Evolutionary conservation across 92 coral and sea anemone genomes (phyloP).

Genomic region (Umimayanthus chanpuru): DNA sequence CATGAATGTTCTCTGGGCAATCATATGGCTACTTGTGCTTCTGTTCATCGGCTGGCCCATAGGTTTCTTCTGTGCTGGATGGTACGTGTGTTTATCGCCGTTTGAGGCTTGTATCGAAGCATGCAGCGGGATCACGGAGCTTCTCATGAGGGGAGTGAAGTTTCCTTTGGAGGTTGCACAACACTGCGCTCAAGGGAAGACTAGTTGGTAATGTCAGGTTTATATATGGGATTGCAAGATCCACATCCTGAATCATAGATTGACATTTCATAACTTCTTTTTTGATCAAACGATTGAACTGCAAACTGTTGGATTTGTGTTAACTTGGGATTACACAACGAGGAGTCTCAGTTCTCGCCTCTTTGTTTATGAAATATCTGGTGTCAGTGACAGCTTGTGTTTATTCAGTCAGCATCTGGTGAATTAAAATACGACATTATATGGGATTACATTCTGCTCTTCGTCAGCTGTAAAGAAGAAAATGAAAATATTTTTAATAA

Average conservation of each 20-base stretch:
- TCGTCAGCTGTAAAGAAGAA: not conserved
- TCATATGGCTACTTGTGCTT: slow-evolving; percentile 59
- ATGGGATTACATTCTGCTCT: too few species aligned
- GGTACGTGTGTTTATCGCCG: slow-evolving; percentile 68
- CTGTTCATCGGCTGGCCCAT: slow-evolving; percentile 69
- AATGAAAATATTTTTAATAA: not conserved
- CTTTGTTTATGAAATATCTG: not conserved
- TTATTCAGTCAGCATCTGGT: too few species aligned
- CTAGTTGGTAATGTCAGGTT: slow-evolving; percentile 42
- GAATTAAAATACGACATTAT: not conserved
- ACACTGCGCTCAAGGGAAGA: slow-evolving; percentile 56
- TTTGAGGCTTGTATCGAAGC: slow-evolving; percentile 57
- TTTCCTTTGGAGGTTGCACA: slow-evolving; percentile 62
- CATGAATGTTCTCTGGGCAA: slow-evolving; percentile 64
- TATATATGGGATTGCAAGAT: not conserved
- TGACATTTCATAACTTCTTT: not conserved
- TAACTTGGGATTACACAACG: not conserved
- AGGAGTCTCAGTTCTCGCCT: not conserved
- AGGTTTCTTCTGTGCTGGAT: slow-evolving; percentile 68
- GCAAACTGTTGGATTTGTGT: not conserved
- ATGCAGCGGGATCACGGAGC: slow-evolving; percentile 54
- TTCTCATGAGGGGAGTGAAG: slow-evolving; percentile 57
- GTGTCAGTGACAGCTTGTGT: not conserved
- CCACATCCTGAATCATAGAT: not conserved
- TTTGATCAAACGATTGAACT: not conserved